Evolutionary conservation across 1,140 invertebrate genomes (phyloP).

Genomic region (Panulirus ornatus): DNA sequence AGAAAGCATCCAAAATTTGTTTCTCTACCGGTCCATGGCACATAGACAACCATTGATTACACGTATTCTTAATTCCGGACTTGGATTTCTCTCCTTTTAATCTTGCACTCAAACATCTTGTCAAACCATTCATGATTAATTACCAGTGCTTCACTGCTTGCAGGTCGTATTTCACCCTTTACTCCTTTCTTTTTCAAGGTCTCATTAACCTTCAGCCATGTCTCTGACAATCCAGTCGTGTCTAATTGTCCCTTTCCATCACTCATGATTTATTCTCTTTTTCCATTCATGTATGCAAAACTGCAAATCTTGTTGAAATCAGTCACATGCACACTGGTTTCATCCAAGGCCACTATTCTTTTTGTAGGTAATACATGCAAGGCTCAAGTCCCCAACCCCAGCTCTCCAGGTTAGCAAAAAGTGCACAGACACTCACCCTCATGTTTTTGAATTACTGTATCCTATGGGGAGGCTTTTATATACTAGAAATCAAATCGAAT

Average conservation of each 20-base stretch:
- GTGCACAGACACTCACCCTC: no score
- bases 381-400: no score
- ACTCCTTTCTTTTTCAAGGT: not conserved
- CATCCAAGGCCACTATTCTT: not conserved
- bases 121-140: no score
- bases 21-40: not conserved
- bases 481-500: no score
- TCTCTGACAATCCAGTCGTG: not conserved
- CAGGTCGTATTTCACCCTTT: not conserved
- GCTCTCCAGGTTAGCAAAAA: no score
- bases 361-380: not conserved
- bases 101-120: not conserved
- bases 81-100: not conserved
- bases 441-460: no score
- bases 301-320: not conserved
- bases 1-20: not conserved
- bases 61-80: not conserved
- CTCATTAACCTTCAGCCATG: not conserved
- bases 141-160: not conserved
- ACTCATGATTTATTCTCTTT: not conserved
- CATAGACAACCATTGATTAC: not conserved
- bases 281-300: not conserved
- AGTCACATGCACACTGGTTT: not conserved
- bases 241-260: not conserved
- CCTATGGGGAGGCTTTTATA: no score